Base-by-base conservation (phyloP, 2,113 vertebrate species). In the Azemiops feae region DNA sequence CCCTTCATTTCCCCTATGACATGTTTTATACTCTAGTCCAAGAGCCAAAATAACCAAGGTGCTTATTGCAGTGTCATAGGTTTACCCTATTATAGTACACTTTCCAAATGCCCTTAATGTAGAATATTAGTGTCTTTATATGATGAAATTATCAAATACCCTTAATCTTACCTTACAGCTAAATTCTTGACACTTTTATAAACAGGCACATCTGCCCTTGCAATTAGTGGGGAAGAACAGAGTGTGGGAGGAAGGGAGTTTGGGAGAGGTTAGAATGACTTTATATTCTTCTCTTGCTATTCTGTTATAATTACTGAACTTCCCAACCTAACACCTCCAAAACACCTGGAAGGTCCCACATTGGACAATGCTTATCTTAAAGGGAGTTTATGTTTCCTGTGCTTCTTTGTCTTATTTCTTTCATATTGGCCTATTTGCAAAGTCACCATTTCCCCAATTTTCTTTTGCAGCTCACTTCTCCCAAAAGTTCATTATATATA, bases 161-260 rank as follows among this genome's bases (percentile, higher is more conserved):
- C 1, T 54, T 55, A 85, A 54, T 55, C 3, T 27, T 43, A 85
- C 23, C 90, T 55, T 57, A 34, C 52, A 92, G 30, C 4, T 88
- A 45, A 4, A 55, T 55, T 20, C 55, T 30, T 87, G 18, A 27
- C 27, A n/a, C 47, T 5, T 43, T 20, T 30, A 30, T 55, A 55
- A 55, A 14, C 54, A 55, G 8, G 39, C 94, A 91, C 93, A 94
- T 91, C 93, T 94, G 93, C 94, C 94, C 88, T 94, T 93, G 91
- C 20, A 64, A 85, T 87, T 47, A 90, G 92, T 94, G 91, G 89
- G 85, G 92, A 89, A 95, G 92, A 96, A 93, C 94, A 93, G 93
- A 95, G 94, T 96, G 96, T 57, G 54, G 69, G 81, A 91, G 93
- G 93, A 96, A 91, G 91, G 18, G 16, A 55, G 54, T 16, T 55